Evolutionary conservation across 35 echinoderm and acorn worm genomes (phyloP).

Genomic region (Apostichopus parvimensis): DNA sequence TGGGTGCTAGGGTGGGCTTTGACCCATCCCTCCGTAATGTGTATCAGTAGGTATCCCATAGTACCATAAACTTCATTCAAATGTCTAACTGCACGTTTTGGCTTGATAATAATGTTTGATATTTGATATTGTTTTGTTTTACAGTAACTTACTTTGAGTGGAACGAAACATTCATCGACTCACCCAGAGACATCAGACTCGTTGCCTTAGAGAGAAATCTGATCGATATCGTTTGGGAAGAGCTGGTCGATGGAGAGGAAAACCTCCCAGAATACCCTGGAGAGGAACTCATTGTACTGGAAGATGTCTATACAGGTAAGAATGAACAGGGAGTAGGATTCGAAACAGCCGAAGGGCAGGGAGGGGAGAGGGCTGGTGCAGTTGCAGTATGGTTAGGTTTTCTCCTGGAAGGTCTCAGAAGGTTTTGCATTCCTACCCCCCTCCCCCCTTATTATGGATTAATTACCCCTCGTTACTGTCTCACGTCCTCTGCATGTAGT

Average conservation of each 20-base stretch:
- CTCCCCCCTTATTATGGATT: too few relatives aligned
- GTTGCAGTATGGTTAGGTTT: neutral
- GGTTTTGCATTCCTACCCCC: too few relatives aligned
- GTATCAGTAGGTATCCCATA: too few relatives aligned
- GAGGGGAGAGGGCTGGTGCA: neutral
- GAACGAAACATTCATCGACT: slow-evolving; percentile 37
- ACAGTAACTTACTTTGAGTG: slow-evolving; percentile 39
- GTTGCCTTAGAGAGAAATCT: slow-evolving; percentile 7
- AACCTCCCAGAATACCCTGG: slow-evolving; percentile 56
- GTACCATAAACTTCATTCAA: too few relatives aligned
- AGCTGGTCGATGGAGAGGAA: slow-evolving; percentile 20
- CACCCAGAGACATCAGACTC: slow-evolving; percentile 24
- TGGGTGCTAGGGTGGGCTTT: too few relatives aligned
- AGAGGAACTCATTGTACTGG: slow-evolving; percentile 56
- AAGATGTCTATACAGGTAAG: slow-evolving; percentile 17
- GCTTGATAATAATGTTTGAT: too few relatives aligned
- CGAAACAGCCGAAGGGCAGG: neutral
- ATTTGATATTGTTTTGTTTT: neutral
- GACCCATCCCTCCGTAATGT: too few relatives aligned
- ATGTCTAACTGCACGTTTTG: too few relatives aligned
- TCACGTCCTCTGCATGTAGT: too few relatives aligned
- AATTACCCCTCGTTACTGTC: too few relatives aligned
- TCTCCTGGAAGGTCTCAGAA: too few relatives aligned
- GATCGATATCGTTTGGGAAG: slow-evolving; percentile 57
- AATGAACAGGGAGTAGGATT: neutral